These are phyloP conservation scores for Megalopta genalis DNA, from an alignment of 1,140 invertebrate species.

Conservation along the genomic window DNA sequence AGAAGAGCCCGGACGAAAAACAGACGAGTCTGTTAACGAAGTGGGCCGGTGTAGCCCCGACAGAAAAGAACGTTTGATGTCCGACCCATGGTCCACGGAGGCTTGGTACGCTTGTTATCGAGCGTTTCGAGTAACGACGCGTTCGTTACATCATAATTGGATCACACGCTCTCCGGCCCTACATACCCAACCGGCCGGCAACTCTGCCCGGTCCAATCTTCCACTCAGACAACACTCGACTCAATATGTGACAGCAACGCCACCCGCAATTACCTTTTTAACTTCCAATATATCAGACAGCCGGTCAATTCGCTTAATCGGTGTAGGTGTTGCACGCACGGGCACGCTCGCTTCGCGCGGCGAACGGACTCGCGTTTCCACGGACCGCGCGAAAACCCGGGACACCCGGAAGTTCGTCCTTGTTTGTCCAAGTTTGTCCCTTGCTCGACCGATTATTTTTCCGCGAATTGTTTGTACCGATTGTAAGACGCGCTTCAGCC, in stretches of 20 bases:
- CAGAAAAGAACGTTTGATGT: constrained; percentile 49
- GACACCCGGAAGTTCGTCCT: no score
- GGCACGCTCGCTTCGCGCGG: no score
- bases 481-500: no score
- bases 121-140: constrained; percentile 46
- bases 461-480: no score
- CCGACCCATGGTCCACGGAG: constrained; percentile 26
- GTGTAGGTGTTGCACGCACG: constrained; percentile 49
- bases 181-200: constrained; percentile 49
- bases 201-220: constrained; percentile 70
- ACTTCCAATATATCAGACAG: constrained; percentile 61
- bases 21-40: constrained; percentile 43
- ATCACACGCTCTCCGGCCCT: constrained; percentile 67
- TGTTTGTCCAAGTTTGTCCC: no score
- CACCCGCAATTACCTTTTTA: constrained; percentile 69
- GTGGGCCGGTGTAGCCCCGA: neutral
- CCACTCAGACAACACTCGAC: constrained; percentile 74
- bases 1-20: neutral
- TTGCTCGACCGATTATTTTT: no score
- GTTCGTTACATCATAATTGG: constrained; percentile 70
- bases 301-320: constrained; percentile 64
- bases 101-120: constrained; percentile 34
- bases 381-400: no score
- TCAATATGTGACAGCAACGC: constrained; percentile 64
- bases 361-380: no score